These are phyloP conservation scores for Sacculina carcini DNA, from an alignment of 2,888 invertebrate species.

Conservation along the genomic window DNA sequence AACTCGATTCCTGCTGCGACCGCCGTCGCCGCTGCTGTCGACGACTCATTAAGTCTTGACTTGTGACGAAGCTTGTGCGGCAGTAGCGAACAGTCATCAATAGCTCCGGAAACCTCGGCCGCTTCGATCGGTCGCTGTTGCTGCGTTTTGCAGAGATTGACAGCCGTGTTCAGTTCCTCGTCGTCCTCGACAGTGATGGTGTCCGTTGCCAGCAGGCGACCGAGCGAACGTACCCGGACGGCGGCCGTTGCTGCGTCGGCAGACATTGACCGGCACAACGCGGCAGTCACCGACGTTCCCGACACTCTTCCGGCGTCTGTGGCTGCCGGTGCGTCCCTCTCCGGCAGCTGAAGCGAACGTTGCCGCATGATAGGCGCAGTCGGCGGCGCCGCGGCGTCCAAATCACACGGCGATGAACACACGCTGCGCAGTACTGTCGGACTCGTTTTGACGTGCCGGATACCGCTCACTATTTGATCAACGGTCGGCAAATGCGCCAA, in stretches of 20 bases:
- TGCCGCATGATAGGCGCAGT: too few relatives aligned
- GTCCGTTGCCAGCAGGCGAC: too few relatives aligned
- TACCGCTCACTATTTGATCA: conserved; percentile 57
- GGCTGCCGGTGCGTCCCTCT: too few relatives aligned
- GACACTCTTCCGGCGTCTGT: too few relatives aligned
- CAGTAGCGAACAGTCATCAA: conserved; percentile 33
- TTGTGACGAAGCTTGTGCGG: conserved; percentile 78
- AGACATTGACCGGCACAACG: not conserved
- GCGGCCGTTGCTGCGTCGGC: not conserved
- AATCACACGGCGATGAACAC: too few relatives aligned
- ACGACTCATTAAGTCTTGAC: conserved; percentile 64
- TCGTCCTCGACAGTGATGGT: too few relatives aligned
- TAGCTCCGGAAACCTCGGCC: too few relatives aligned
- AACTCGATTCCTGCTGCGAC: conserved; percentile 51
- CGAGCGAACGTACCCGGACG: not conserved
- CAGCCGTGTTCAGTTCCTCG: too few relatives aligned
- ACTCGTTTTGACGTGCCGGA: conserved; percentile 40
- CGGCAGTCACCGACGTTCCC: not conserved
- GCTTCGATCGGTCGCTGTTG: conserved; percentile 14
- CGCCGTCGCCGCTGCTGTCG: conserved; percentile 35
- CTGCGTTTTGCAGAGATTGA: conserved; percentile 23
- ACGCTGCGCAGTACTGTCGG: not conserved
- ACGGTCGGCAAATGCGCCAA: conserved; percentile 55
- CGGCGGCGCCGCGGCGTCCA: conserved; percentile 38
- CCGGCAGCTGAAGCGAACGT: too few relatives aligned